Base-by-base conservation (phyloP, 2,888 invertebrate genomes). In the Nemapogon koenigi region DNA sequence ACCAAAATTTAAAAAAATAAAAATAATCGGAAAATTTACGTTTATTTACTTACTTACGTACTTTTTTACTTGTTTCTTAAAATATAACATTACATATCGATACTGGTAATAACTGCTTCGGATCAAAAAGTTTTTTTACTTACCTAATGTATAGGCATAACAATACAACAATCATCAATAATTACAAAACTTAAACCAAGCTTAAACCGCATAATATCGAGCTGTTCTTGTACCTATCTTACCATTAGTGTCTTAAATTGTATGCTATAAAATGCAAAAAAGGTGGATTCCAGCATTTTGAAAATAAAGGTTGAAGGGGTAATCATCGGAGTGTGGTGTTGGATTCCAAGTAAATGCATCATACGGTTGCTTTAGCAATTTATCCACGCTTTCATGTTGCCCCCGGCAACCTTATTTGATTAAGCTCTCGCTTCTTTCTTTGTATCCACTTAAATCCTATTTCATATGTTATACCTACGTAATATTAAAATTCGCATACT, bases 191-290 rank as follows among this genome's bases (percentile, higher is more conserved):
- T 51, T 59, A 49, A 53, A 55, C 57, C 57, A 46, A 48, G 49
- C 48, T 51, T 59, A 49, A 53, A 55, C 57, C 57, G 50, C 61
- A 57, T 45, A 45, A 45, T 33, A 45, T 41, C 40, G 33, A 44
- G 10, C 43, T 54, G 51, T 47, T 46, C 60, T 50, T 63, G 59
- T 59, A 55, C 55, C 62, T 55, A 63, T 62, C 57, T 54, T 51
- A 59, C 58, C 51, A 59, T 66, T 63, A 61, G 55, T 48, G 52
- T 43, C 53, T 54, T 57, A 68, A 69, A 68, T 66, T 66, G 62
- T 60, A 57, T 45, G 55, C 47, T 61, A 62, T 68, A 65, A 62
- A 62, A 67, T 62, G 62, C 58, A 67, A 67, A 68, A 68, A 63
- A 51, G 46, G 50, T 41, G 49, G 50, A 61, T 58, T 61, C 57